A percentile compares a stretch with the other conserved stretches of the same genome.
Conservation (phyloP, 1,140 invertebrate species). For the Colletes latitarsis region DNA sequence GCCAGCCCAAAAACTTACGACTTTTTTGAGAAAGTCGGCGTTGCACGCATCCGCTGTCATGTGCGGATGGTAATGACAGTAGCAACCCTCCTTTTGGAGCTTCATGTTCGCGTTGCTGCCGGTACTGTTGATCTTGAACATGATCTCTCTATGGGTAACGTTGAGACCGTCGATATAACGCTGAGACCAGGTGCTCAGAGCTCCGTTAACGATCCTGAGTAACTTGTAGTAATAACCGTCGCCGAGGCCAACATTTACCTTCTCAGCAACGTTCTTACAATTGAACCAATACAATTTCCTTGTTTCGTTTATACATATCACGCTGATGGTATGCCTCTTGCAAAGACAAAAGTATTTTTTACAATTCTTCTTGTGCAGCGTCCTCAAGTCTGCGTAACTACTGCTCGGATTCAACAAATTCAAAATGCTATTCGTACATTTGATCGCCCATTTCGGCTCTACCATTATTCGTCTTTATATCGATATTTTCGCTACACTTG, state of each 20-base stretch:
- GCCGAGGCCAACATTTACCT: conserved; percentile 72
- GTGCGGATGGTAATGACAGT: conserved; percentile 80
- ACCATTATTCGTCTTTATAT: conserved; percentile 74
- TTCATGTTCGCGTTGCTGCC: conserved; percentile 78
- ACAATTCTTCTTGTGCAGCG: conserved; percentile 74
- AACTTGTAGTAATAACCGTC: conserved; percentile 79
- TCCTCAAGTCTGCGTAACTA: conserved; percentile 72
- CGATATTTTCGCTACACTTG: not conserved
- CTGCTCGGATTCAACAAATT: conserved; percentile 75
- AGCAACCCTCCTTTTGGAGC: conserved; percentile 79
- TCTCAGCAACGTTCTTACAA: conserved; percentile 76
- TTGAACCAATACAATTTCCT: conserved; percentile 79
- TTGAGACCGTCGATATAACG: conserved; percentile 76
- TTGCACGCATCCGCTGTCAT: conserved; percentile 79
- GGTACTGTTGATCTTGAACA: conserved; percentile 79
- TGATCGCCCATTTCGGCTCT: conserved; percentile 76
- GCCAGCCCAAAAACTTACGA: conserved; percentile 74
- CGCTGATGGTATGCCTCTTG: conserved; percentile 77
- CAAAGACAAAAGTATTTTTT: conserved; percentile 78
- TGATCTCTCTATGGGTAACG: conserved; percentile 70
- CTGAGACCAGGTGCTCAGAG: conserved; percentile 75
- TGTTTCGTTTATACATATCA: conserved; percentile 77
- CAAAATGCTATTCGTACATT: conserved; percentile 70
- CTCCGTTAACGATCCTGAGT: conserved; percentile 73
- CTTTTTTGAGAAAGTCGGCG: conserved; percentile 79